Evolutionary conservation across 2,888 invertebrate genomes (phyloP).

Genomic region (Agriotes lineatus): DNA sequence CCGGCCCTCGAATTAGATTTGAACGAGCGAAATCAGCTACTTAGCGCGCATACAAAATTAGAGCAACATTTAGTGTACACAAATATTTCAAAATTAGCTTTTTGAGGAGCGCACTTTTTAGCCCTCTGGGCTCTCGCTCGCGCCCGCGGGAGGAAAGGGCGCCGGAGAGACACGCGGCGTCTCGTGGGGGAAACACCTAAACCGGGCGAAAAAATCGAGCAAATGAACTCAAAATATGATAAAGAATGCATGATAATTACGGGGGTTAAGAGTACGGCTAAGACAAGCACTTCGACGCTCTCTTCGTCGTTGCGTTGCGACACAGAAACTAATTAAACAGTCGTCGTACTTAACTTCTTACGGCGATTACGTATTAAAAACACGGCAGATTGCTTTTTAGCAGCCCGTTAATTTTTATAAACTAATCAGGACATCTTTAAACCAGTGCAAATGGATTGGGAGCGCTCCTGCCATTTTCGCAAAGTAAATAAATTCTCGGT

Average conservation of each 20-base stretch:
- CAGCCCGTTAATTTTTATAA: constrained; percentile 54
- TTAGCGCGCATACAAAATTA: constrained; percentile 25
- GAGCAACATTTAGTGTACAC: background rate
- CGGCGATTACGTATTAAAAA: constrained; percentile 60
- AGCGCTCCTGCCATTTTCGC: background rate
- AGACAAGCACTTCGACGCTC: constrained; percentile 33
- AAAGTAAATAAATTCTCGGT: background rate
- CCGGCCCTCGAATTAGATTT: background rate
- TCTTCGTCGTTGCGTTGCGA: constrained; percentile 35
- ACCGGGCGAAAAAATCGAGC: constrained; percentile 48
- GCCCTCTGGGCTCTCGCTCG: no score
- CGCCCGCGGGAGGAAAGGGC: no score
- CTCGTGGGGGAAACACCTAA: constrained; percentile 28
- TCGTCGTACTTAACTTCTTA: constrained; percentile 52
- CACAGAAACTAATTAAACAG: constrained; percentile 50
- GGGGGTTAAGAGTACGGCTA: constrained; percentile 38
- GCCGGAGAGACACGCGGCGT: no score
- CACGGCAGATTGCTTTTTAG: constrained; percentile 58
- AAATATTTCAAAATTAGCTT: constrained; percentile 12
- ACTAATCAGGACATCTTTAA: constrained; percentile 39
- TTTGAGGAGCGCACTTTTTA: constrained; percentile 46
- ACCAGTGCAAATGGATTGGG: constrained; percentile 18
- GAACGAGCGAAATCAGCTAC: background rate
- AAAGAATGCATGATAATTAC: constrained; percentile 64
- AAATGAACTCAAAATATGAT: constrained; percentile 58